phyloP scores from a whole-genome alignment of 2,888 invertebrate species.

The Beris chalybata region DNA sequence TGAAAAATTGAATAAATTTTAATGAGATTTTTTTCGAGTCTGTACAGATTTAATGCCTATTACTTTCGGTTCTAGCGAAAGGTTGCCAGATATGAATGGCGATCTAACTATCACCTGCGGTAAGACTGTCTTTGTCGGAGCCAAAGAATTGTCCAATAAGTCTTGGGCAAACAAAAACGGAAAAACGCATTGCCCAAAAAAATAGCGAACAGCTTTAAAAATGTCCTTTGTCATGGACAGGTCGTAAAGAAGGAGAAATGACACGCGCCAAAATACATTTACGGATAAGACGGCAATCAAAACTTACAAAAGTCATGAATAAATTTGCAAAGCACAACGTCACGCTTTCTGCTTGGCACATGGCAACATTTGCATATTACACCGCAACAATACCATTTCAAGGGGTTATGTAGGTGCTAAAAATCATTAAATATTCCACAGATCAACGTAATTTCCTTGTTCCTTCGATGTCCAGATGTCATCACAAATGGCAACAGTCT shows the following conservation, averaged over 20 bases:
- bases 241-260: conserved; percentile 6
- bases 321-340: conserved; percentile 16
- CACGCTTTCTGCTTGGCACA: conserved; percentile 2
- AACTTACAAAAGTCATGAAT: conserved; percentile 18
- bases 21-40: conserved; percentile 23
- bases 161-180: no score
- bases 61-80: conserved; percentile 9
- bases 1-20: neutral
- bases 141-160: no score
- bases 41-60: conserved; percentile 28
- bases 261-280: conserved; percentile 18
- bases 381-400: neutral
- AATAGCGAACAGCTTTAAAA: no score
- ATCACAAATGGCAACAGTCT: no score
- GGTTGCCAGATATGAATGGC: neutral
- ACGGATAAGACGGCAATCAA: neutral
- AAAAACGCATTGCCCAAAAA: no score
- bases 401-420: conserved; percentile 28
- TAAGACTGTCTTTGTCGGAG: no score
- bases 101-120: conserved; percentile 13
- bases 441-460: no score
- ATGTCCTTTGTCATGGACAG: no score
- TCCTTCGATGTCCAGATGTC: no score
- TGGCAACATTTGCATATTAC: conserved; percentile 25
- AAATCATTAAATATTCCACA: conserved; percentile 15